Evolutionary conservation across 1,140 invertebrate species (phyloP).

Genomic region (Drosophila varians): DNA sequence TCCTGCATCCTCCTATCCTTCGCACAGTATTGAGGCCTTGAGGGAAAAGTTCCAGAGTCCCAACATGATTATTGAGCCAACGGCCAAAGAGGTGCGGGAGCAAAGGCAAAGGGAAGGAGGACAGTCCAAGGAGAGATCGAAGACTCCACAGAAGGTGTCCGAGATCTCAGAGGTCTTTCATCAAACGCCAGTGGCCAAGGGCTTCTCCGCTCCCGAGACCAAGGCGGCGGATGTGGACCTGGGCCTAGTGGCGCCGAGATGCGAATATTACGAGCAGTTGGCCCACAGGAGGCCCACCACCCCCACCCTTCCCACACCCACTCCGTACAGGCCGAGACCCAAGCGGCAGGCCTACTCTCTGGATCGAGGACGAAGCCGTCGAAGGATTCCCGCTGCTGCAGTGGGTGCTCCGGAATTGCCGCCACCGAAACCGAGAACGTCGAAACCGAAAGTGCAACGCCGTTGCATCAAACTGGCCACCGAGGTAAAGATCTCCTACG

Average conservation of each 20-base stretch:
- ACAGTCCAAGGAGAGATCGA: conserved; percentile 1
- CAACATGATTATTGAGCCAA: conserved; percentile 60
- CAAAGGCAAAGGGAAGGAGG: conserved; percentile 16
- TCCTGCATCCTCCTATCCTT: conserved; percentile 30
- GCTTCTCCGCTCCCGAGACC: conserved; percentile 76
- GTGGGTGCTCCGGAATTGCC: conserved; percentile 57
- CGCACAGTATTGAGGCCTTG: conserved; percentile 63
- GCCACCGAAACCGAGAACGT: conserved; percentile 59
- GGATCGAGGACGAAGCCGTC: conserved; percentile 55
- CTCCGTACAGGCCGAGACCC: conserved; percentile 34
- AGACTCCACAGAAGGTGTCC: background rate
- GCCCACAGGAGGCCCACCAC: conserved; percentile 41
- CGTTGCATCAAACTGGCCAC: conserved; percentile 75
- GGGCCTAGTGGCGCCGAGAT: conserved; percentile 69
- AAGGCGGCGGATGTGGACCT: conserved; percentile 72
- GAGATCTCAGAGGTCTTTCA: conserved; percentile 4
- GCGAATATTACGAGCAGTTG: conserved; percentile 75
- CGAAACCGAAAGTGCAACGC: conserved; percentile 58
- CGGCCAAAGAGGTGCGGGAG: conserved; percentile 38
- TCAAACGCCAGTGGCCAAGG: conserved; percentile 49
- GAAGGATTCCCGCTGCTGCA: conserved; percentile 21
- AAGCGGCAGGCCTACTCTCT: conserved; percentile 71
- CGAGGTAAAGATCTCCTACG: conserved; percentile 73
- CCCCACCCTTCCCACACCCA: conserved; percentile 7
- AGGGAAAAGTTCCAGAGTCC: conserved; percentile 78